Evolutionary conservation across 2,888 invertebrate genomes (phyloP), one percentile per base, ranked within the genome.

Genomic region (Listrodromus nycthemerus): DNA sequence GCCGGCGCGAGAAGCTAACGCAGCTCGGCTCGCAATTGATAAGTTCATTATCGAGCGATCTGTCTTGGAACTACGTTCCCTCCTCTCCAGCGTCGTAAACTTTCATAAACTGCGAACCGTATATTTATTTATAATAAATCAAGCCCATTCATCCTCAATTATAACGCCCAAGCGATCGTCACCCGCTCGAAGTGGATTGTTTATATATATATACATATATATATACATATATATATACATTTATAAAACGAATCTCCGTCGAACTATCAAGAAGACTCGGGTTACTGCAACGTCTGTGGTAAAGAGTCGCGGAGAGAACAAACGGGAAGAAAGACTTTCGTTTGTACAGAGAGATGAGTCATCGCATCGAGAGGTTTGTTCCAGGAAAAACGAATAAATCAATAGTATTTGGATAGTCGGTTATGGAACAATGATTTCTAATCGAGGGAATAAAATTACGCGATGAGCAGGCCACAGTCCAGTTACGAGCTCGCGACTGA

Each of bases 41-140:
- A 80, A 83, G 58, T 83, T 83, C 76, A 83, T 83, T 83, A 83
- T 76, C 63, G 41, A 75, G 78, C 69, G 52, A 79, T 71, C 41
- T 58, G 37, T n/a, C 24, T 58, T 41, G 24, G 69, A 79, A 24
- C 48, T 77, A 66, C 30, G 77, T 27, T 58, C 58, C n/a, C n/a
- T 58, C 6, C 27, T 27, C 58, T 2, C 10, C 6, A 27, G 24
- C 58, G 16, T n/a, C 13, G 21, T 3, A 37, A 8, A 27, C 33
- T 70, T 69, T 79, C 66, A 21, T 16, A 24, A 10, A 58, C 1
- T 6, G 16, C 10, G 16, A 58, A 30, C 55, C 55, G 48, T 52
- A 1, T 52, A 52, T 41, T 41, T 41, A 70, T 10, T 52, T 33
- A 21, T 33, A 10, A 48, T 55, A 8, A 33, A 33, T 33, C 16